Evolutionary conservation across 2,113 vertebrate genomes (phyloP).

Genomic region (Cisticola juncidis): DNA sequence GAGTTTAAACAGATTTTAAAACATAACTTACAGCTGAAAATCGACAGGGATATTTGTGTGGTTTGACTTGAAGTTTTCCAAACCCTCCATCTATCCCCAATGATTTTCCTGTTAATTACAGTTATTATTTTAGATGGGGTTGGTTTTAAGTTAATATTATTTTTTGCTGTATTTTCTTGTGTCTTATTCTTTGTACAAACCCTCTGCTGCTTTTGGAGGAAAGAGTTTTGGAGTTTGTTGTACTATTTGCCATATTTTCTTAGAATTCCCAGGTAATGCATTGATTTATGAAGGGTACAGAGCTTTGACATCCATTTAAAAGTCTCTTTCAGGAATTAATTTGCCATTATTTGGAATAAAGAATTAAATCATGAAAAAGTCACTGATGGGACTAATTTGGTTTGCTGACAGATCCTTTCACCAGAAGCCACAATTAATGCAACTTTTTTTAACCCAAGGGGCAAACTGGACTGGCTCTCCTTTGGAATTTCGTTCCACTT

Average conservation of each 20-base stretch:
- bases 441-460: neutral
- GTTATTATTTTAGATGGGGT: neutral
- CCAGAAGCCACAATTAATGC: neutral
- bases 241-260: neutral
- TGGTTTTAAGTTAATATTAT: neutral
- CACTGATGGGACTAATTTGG: neutral
- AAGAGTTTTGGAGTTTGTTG: no score
- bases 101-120: neutral
- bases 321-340: neutral
- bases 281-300: neutral
- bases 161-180: neutral
- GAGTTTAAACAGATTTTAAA: neutral
- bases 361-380: neutral
- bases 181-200: neutral
- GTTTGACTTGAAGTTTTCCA: neutral
- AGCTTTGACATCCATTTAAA: neutral
- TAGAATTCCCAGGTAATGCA: neutral
- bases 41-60: rapidly evolving
- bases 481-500: neutral
- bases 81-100: neutral
- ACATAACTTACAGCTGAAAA: rapidly evolving
- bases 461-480: neutral
- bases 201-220: neutral
- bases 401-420: neutral
- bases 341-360: neutral